phyloP scores from a whole-genome alignment of 2,113 vertebrate species.

The Chaenogobius annularis region DNA sequence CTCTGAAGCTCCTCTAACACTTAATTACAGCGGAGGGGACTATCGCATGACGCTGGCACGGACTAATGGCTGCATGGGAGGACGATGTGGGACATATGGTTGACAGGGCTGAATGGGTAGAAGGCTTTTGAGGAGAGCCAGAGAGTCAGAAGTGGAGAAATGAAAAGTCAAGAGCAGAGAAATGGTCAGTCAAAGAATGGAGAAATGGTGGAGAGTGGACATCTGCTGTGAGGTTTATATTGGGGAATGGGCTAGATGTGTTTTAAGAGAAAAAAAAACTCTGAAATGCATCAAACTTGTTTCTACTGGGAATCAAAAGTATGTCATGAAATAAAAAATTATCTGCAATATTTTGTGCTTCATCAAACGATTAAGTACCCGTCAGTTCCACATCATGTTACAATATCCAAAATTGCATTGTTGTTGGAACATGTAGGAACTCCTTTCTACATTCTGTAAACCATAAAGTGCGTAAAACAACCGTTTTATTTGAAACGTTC shows the following conservation, averaged over 20 bases:
- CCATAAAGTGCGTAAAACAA: no score
- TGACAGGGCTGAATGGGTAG: conserved; percentile 6
- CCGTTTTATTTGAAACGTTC: no score
- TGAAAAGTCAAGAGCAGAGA: neutral
- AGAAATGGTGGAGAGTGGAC: neutral
- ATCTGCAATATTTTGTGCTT: no score
- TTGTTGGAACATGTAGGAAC: no score
- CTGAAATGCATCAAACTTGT: neutral
- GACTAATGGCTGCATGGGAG: conserved; percentile 10
- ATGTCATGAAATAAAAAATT: no score
- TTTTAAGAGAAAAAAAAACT: no score
- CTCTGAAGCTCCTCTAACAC: conserved; percentile 58
- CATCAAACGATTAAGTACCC: no score
- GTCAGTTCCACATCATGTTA: no score
- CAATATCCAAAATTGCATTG: no score
- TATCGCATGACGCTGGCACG: conserved; percentile 19
- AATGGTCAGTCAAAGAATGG: neutral
- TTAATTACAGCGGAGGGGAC: conserved; percentile 48
- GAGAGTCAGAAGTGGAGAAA: conserved; percentile 1
- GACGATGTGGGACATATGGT: conserved; percentile 36
- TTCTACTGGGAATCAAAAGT: no score
- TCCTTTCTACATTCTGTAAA: no score
- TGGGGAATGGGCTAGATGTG: neutral
- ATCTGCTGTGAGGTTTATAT: neutral
- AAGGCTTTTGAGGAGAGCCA: neutral